These are phyloP conservation scores for Metacarcinus magister DNA, from an alignment of 2,888 invertebrate genomes.

Conservation along the genomic window DNA sequence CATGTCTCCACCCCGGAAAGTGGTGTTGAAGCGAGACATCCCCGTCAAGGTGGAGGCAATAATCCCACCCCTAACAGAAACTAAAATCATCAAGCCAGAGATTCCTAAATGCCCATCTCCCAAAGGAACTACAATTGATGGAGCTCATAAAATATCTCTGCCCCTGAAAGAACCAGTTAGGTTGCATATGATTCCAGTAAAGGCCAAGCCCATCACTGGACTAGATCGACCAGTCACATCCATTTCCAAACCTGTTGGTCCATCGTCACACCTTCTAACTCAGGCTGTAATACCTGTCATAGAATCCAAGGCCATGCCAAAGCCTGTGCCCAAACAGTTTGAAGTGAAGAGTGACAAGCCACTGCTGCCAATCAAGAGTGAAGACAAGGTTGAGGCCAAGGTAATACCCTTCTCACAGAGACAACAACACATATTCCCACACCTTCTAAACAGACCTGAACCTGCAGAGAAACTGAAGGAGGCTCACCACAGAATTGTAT, in stretches of 20 bases:
- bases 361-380: slow-evolving; percentile 61
- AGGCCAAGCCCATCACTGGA: slow-evolving; percentile 58
- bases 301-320: slow-evolving; percentile 77
- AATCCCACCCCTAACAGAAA: slow-evolving; percentile 57
- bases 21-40: slow-evolving; percentile 64
- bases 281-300: slow-evolving; percentile 80
- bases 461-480: slow-evolving; percentile 69
- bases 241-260: slow-evolving; percentile 58
- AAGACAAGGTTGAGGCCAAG: slow-evolving; percentile 77
- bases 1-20: slow-evolving; percentile 69
- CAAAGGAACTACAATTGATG: slow-evolving; percentile 55
- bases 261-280: slow-evolving; percentile 79
- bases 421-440: slow-evolving; percentile 82
- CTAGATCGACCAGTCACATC: slow-evolving; percentile 65
- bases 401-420: slow-evolving; percentile 80
- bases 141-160: background rate
- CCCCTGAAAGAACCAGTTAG: slow-evolving; percentile 71
- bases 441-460: slow-evolving; percentile 79
- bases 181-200: slow-evolving; percentile 65
- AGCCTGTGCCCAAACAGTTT: slow-evolving; percentile 74
- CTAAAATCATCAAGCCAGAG: slow-evolving; percentile 74
- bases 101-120: slow-evolving; percentile 75
- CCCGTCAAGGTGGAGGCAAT: slow-evolving; percentile 57
- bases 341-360: slow-evolving; percentile 72
- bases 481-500: slow-evolving; percentile 50